These are phyloP conservation scores for Strigamia transsilvanica DNA, from an alignment of 2,888 invertebrate genomes.

Conservation along the genomic window DNA sequence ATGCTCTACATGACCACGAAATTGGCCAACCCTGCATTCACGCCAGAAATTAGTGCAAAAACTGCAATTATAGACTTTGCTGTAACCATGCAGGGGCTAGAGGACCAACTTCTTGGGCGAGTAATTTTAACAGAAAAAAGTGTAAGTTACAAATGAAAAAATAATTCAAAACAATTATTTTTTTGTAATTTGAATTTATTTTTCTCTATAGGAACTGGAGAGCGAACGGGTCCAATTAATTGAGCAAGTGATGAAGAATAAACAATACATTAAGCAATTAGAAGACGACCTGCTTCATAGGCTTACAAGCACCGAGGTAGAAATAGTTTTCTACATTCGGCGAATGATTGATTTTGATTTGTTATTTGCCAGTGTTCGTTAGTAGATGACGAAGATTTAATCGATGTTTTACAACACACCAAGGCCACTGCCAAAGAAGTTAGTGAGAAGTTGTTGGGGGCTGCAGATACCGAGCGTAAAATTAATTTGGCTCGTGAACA, in stretches of 20 bases:
- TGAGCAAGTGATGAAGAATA: conserved; percentile 96
- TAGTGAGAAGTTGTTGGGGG: conserved; percentile 89
- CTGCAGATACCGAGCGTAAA: conserved; percentile 92
- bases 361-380: conserved; percentile 74
- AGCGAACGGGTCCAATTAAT: conserved; percentile 91
- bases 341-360: not conserved
- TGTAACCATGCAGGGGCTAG: conserved; percentile 94
- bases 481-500: conserved; percentile 94
- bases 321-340: not conserved
- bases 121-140: conserved; percentile 97
- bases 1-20: conserved; percentile 96
- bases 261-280: conserved; percentile 92
- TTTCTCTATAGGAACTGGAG: conserved; percentile 76
- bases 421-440: conserved; percentile 93
- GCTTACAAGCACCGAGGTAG: conserved; percentile 85
- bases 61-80: conserved; percentile 98
- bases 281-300: conserved; percentile 90
- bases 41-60: conserved; percentile 95
- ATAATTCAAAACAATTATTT: conserved; percentile 55
- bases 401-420: conserved; percentile 85
- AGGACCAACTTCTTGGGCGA: conserved; percentile 89
- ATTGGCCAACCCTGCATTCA: conserved; percentile 93
- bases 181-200: not conserved
- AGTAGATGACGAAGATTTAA: conserved; percentile 94
- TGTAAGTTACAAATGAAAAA: conserved; percentile 56